Evolutionary conservation across 2,113 vertebrate genomes (phyloP).

Genomic region (Aphelocoma coerulescens): DNA sequence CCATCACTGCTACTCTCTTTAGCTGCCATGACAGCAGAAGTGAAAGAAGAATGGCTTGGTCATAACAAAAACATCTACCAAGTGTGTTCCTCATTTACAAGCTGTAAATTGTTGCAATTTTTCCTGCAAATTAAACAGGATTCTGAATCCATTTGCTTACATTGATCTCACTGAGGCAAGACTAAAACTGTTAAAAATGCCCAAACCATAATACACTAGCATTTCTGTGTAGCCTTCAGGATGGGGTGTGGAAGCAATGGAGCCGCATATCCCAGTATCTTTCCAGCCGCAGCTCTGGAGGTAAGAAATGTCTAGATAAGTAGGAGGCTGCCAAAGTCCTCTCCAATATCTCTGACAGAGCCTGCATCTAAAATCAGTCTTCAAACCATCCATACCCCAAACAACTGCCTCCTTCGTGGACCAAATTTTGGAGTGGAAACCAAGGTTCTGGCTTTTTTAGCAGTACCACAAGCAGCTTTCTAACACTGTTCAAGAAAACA

Average conservation of each 20-base stretch:
- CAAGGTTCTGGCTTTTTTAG: neutral
- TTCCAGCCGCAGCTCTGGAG: neutral
- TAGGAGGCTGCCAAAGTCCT: neutral
- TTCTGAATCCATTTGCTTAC: neutral
- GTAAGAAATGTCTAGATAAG: neutral
- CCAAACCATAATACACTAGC: neutral
- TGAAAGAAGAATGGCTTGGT: neutral
- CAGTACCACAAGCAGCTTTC: neutral
- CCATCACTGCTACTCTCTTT: neutral
- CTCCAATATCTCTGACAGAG: neutral
- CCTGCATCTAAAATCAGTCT: neutral
- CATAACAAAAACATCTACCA: neutral
- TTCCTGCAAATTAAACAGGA: neutral
- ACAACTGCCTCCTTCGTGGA: neutral
- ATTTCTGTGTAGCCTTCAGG: neutral
- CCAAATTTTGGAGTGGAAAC: neutral
- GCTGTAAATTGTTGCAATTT: neutral
- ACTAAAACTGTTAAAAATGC: neutral
- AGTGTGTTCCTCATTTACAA: neutral
- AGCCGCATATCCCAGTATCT: neutral
- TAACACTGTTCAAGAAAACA: neutral
- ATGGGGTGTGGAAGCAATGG: neutral
- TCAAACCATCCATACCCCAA: neutral
- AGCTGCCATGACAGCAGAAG: neutral
- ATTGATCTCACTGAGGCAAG: neutral